These are phyloP conservation scores for Aphelenchoides avenae DNA, from an alignment of 1,140 invertebrate species.

Conservation along the genomic window DNA sequence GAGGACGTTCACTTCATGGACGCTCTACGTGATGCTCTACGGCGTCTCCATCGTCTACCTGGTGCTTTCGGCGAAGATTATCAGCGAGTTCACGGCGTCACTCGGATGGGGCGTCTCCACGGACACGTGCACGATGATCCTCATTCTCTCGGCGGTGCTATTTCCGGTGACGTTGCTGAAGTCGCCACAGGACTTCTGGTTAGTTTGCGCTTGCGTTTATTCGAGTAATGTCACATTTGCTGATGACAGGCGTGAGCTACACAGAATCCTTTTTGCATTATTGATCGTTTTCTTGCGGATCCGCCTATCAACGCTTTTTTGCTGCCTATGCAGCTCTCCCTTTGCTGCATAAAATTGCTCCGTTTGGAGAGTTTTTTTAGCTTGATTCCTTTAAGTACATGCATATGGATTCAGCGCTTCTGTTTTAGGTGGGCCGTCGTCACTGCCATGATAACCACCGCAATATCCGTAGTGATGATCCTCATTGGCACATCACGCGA, in stretches of 20 bases:
- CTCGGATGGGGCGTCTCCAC: conserved; percentile 13
- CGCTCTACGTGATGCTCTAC: conserved; percentile 32
- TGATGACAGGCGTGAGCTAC: no score
- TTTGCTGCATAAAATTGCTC: not conserved
- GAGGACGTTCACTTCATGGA: conserved; percentile 25
- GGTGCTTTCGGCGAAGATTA: conserved; percentile 43
- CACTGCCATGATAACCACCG: conserved; percentile 44
- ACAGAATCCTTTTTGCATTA: no score
- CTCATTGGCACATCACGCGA: conserved; percentile 31
- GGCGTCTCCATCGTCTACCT: conserved; percentile 49
- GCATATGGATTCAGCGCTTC: not conserved
- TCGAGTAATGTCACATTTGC: not conserved
- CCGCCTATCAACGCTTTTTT: no score
- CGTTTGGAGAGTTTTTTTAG: not conserved
- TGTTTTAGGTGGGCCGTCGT: conserved; percentile 34
- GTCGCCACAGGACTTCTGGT: conserved; percentile 43
- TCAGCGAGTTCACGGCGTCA: conserved; percentile 37
- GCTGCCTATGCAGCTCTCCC: not conserved
- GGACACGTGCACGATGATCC: conserved; percentile 35
- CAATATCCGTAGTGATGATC: conserved; percentile 37
- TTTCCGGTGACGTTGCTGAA: conserved; percentile 40
- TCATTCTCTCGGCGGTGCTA: conserved; percentile 29
- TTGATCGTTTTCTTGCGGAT: no score
- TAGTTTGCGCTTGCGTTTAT: not conserved
- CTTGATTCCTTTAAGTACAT: not conserved